Evolutionary conservation across 92 coral and sea anemone genomes (phyloP), one percentile per base, ranked within the genome.

Genomic region (Palythoa heliodiscus): DNA sequence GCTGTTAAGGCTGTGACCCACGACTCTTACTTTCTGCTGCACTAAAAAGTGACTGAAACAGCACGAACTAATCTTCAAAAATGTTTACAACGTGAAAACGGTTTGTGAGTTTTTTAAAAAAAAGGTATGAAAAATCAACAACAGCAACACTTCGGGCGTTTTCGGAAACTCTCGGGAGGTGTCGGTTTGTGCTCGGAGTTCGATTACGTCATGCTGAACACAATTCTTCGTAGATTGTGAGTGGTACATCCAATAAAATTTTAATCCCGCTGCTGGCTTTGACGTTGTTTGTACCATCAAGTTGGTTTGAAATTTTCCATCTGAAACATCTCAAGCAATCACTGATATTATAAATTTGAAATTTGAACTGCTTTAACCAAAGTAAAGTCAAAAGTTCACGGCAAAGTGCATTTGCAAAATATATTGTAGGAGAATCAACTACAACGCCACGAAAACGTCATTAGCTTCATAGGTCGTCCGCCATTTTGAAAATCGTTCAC

Each of bases 201-300:
- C 84, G 76, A 77, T 84, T 90, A 92, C 98, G 98, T 94, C 95
- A 94, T 83, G 73, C 52, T 50, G 68, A 77, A 89, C 85, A 82
- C 89, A 92, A 92, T 89, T 88, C 89, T 80, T 87, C 92, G 89
- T 88, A 29, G 93, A 47, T 78, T 19, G 66, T 63, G 22, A 6
- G 35, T n/a, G 69, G 84, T 74, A 87, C 69, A 71, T 76, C 86
- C 86, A 68, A 93, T 93, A 88, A 94, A 94, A 94, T 86, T 92
- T 94, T 94, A 94, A 94, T 91, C 90, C 93, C 90, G 92, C 91
- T 91, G 90, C 93, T 91, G 95, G 91, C 93, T 93, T 92, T 94
- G 98, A 94, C 90, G 98, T 94, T 92, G 95, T 92, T 80, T 89
- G 69, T 75, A 88, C 97, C 92, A 92, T 91, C 98, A 92, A 92